Conservation (phyloP, 2,797 vertebrate species). For the Coregonus suidteri region DNA sequence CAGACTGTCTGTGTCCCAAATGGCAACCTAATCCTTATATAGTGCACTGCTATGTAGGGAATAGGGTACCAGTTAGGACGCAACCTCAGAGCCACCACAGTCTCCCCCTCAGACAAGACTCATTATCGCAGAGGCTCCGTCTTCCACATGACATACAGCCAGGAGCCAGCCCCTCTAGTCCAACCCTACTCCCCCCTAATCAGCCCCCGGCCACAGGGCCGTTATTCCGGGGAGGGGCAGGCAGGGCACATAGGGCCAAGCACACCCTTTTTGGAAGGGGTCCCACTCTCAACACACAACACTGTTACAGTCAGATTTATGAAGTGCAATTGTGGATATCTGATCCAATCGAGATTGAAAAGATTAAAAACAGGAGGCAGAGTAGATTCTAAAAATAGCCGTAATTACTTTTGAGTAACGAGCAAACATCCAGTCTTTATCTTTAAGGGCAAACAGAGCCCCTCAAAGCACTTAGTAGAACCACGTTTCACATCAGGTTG, state of each 20-base stretch:
- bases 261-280: not conserved
- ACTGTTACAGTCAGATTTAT: not conserved
- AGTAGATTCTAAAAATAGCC: not conserved
- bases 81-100: too few relatives aligned
- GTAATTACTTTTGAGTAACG: slow-evolving; percentile 1
- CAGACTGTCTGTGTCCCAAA: too few relatives aligned
- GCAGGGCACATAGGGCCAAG: not conserved
- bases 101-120: too few relatives aligned
- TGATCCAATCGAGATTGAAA: not conserved
- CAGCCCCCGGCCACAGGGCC: not conserved
- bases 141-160: too few relatives aligned
- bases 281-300: not conserved
- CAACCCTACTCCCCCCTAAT: too few relatives aligned
- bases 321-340: not conserved
- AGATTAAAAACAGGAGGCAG: not conserved
- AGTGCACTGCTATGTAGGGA: too few relatives aligned
- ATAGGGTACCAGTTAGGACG: too few relatives aligned
- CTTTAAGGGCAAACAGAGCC: not conserved
- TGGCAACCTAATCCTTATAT: too few relatives aligned
- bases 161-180: too few relatives aligned
- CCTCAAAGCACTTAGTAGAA: not conserved
- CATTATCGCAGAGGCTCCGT: too few relatives aligned
- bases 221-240: not conserved
- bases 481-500: not conserved
- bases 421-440: not conserved